Evolutionary conservation across 2,888 invertebrate species (phyloP).

Genomic region (Lathronympha strigana): DNA sequence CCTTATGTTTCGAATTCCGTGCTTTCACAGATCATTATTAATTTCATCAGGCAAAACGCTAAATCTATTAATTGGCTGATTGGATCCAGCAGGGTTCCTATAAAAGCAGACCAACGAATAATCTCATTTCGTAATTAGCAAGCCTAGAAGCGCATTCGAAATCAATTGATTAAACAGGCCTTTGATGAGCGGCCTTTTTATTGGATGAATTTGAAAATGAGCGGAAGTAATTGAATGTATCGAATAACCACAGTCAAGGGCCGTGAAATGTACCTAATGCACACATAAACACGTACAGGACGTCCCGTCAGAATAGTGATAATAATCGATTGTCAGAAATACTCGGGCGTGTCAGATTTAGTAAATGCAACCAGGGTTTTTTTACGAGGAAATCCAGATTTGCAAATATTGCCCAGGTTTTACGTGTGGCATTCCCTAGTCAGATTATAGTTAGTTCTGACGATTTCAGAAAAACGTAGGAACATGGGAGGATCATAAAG

Average conservation of each 20-base stretch:
- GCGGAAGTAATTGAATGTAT: background rate
- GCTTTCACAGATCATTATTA: background rate
- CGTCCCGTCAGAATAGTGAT: too few relatives aligned
- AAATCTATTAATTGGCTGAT: conserved; percentile 24
- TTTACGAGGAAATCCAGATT: too few relatives aligned
- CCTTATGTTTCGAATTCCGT: too few relatives aligned
- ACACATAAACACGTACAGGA: too few relatives aligned
- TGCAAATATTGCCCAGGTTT: too few relatives aligned
- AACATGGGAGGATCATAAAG: too few relatives aligned
- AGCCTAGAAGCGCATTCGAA: conserved; percentile 26
- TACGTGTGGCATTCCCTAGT: too few relatives aligned
- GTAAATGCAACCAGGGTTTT: too few relatives aligned
- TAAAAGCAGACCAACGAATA: conserved; percentile 29
- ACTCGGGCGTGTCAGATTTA: too few relatives aligned
- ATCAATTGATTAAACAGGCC: conserved; percentile 34
- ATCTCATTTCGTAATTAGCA: conserved; percentile 38
- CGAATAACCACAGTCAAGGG: background rate
- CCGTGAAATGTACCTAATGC: background rate
- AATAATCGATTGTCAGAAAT: too few relatives aligned
- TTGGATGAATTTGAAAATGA: conserved; percentile 21
- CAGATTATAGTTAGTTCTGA: too few relatives aligned
- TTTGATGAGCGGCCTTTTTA: conserved; percentile 31
- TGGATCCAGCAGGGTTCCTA: conserved; percentile 11
- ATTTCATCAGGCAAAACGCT: background rate
- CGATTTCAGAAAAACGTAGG: too few relatives aligned